A percentile compares a stretch with the other conserved stretches of the same genome.
These are phyloP conservation scores for Drosophila navojoa DNA, from an alignment of 1,140 invertebrate species.

Conservation along the genomic window DNA sequence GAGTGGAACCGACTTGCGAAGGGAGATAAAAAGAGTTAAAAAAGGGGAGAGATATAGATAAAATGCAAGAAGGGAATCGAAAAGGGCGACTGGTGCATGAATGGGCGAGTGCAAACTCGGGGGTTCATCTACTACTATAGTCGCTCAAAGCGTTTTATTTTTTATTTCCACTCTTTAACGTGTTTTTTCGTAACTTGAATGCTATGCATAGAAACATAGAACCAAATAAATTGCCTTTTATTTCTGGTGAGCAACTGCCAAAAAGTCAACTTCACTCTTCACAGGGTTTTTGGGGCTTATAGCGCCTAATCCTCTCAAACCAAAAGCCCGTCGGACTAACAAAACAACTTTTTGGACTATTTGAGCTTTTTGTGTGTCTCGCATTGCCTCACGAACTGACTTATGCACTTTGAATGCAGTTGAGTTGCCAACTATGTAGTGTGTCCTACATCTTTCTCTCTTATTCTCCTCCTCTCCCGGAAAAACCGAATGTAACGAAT, in stretches of 20 bases:
- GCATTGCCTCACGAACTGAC: conserved; percentile 53
- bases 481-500: conserved; percentile 60
- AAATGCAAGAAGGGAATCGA: neutral
- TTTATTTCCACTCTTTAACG: neutral
- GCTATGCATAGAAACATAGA: conserved; percentile 2
- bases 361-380: conserved; percentile 1
- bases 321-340: conserved; percentile 29
- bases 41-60: conserved; percentile 11
- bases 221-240: conserved; percentile 44
- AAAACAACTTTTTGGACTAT: conserved; percentile 39
- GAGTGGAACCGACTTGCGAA: neutral
- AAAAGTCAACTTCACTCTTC: conserved; percentile 55
- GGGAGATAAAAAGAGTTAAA: neutral
- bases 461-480: conserved; percentile 17
- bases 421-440: conserved; percentile 61
- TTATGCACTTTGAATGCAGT: conserved; percentile 75
- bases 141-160: neutral
- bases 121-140: neutral
- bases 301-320: conserved; percentile 1
- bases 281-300: conserved; percentile 5
- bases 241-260: conserved; percentile 26
- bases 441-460: neutral
- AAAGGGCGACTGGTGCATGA: neutral
- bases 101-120: neutral
- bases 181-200: neutral